Conservation (phyloP, 2,797 vertebrate genomes). For the Scarus forsteni region DNA sequence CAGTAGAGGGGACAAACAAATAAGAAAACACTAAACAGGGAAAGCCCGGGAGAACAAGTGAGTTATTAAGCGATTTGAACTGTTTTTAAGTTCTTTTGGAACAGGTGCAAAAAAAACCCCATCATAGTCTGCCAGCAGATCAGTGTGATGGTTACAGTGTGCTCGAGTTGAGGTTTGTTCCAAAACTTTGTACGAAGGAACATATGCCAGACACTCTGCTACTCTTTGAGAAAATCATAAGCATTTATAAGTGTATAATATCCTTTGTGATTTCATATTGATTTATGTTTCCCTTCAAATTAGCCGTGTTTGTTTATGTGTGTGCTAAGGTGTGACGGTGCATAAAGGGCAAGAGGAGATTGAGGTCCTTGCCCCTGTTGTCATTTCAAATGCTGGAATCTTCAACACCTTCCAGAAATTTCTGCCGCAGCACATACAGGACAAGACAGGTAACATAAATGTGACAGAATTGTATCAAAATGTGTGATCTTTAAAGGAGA, state of each 20-base stretch:
- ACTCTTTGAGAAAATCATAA: background rate
- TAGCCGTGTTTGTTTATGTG: background rate
- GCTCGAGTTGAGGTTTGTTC: too few species aligned
- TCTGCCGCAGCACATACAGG: conserved; percentile 74
- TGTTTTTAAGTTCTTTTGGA: background rate
- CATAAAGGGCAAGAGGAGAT: conserved; percentile 79
- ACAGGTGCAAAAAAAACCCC: too few species aligned
- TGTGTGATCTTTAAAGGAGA: background rate
- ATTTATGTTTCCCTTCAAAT: background rate
- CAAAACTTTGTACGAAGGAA: background rate
- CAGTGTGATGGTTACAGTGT: too few species aligned
- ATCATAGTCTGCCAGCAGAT: too few species aligned
- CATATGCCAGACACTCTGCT: background rate
- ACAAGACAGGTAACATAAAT: conserved; percentile 69
- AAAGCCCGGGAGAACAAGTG: too few species aligned
- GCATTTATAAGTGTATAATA: background rate
- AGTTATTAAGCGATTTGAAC: too few species aligned
- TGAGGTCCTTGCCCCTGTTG: conserved; percentile 78
- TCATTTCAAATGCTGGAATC: conserved; percentile 87
- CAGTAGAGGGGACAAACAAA: too few species aligned
- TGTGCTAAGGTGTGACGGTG: conserved; percentile 83
- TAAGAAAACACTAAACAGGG: too few species aligned
- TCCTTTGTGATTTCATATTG: background rate
- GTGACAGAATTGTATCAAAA: background rate
- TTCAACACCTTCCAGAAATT: conserved; percentile 88